Base-by-base conservation (phyloP, 2,888 invertebrate species). In the Melanargia galathea region DNA sequence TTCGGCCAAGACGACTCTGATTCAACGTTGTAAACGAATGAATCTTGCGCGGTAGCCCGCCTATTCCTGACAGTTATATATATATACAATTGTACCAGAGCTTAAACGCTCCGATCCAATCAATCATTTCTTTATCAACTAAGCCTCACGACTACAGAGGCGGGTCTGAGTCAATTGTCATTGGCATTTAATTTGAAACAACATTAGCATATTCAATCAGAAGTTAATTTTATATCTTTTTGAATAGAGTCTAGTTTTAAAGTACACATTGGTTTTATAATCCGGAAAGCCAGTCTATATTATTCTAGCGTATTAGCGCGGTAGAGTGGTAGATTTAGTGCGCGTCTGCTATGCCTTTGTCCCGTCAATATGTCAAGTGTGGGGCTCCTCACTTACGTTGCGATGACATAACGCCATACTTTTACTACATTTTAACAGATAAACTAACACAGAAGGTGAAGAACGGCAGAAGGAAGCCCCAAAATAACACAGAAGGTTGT, bases 281-380 rank as follows among this genome's bases (percentile, higher is more conserved):
- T 54, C 67, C 71, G 75, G 76, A 76, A 73, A 75, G 48, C 75
- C 63, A 77, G 79, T 77, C 88, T 71, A 77, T 66, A 74, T 73
- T 81, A 84, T 78, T 79, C 81, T 77, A 69, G 76, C 73, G 78
- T 72, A 40, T 35, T 46, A 35, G 38, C 51, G 49, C 59, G 65
- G 48, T 64, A 67, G 76, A 77, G 76, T 78, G 81, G 78, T 78
- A 86, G 77, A 89, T 87, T 85, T 86, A 87, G 81, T 82, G 70
- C 73, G 72, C 78, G 79, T 73, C 77, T 70, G 79, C 76, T 73
- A 79, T 83, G 83, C 83, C 89, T 90, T 89, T 90, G 90, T 90
- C 81, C 87, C 81, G 89, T 89, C 90, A 90, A 90, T 90, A 86
- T 86, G 87, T 87, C 89, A 87, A 78, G 77, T 73, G 72, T 76